Evolutionary conservation across 2,113 vertebrate genomes (phyloP).

Genomic region (Cavia aperea): DNA sequence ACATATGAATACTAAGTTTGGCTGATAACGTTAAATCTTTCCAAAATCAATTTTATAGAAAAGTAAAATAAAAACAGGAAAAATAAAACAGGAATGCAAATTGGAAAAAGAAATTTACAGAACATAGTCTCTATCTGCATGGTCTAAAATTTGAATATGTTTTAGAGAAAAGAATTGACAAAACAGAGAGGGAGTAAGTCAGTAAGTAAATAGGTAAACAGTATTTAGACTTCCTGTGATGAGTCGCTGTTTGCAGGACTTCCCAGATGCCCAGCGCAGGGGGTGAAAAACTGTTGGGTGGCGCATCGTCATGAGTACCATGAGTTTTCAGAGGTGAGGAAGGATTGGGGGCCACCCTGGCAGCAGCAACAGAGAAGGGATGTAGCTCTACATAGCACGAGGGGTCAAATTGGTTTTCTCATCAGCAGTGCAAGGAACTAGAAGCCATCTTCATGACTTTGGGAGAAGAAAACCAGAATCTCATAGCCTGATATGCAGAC

Average conservation of each 20-base stretch:
- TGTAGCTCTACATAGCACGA: rapidly evolving
- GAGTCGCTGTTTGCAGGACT: background rate
- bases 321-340: background rate
- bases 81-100: background rate
- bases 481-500: background rate
- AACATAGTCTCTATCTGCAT: background rate
- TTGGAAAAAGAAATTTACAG: background rate
- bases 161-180: background rate
- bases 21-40: background rate
- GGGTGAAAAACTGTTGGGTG: background rate
- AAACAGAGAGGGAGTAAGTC: background rate
- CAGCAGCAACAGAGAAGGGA: background rate
- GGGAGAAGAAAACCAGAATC: background rate
- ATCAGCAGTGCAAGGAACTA: background rate
- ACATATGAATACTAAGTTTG: background rate
- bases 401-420: background rate
- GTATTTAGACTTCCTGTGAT: background rate
- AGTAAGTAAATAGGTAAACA: no score
- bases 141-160: background rate
- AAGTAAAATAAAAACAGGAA: background rate
- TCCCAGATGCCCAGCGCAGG: no score
- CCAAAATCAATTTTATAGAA: background rate
- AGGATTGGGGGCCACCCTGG: no score
- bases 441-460: no score
- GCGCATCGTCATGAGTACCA: background rate